These are phyloP conservation scores for Chelon auratus DNA, from an alignment of 2,797 vertebrate genomes.

Conservation along the genomic window DNA sequence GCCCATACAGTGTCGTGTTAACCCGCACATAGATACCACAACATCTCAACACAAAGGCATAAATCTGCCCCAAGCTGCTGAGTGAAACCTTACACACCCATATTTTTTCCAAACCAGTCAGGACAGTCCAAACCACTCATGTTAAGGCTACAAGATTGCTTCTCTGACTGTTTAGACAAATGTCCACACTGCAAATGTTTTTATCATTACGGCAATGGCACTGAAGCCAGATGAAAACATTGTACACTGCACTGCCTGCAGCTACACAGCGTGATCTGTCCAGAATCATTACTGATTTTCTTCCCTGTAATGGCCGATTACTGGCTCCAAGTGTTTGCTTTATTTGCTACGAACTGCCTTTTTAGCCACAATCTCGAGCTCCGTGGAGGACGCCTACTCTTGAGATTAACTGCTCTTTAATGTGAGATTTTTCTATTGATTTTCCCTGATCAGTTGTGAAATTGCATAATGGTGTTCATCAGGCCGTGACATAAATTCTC, in stretches of 20 bases:
- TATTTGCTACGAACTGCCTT: slow-evolving; percentile 25
- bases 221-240: slow-evolving; percentile 25
- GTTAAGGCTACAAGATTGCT: slow-evolving; percentile 43
- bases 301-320: not conserved
- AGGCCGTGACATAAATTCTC: slow-evolving; percentile 16
- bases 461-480: slow-evolving; percentile 20
- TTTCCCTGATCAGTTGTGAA: slow-evolving; percentile 13
- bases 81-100: slow-evolving; percentile 46
- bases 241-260: slow-evolving; percentile 29
- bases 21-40: slow-evolving; percentile 31
- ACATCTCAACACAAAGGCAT: slow-evolving; percentile 51
- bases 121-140: slow-evolving; percentile 51
- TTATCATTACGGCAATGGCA: slow-evolving; percentile 24
- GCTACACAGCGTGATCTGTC: slow-evolving; percentile 26
- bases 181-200: slow-evolving; percentile 38
- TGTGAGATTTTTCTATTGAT: slow-evolving; percentile 6
- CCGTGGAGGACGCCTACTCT: slow-evolving; percentile 7
- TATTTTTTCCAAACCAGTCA: slow-evolving; percentile 51
- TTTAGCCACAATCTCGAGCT: not conserved
- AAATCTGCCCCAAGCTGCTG: slow-evolving; percentile 45
- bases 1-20: slow-evolving; percentile 14
- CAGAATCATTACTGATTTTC: not conserved
- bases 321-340: slow-evolving; percentile 14
- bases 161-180: slow-evolving; percentile 50
- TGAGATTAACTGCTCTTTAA: slow-evolving; percentile 15